Evolutionary conservation across 1,140 invertebrate genomes (phyloP).

Genomic region (Psilanteris sp.): DNA sequence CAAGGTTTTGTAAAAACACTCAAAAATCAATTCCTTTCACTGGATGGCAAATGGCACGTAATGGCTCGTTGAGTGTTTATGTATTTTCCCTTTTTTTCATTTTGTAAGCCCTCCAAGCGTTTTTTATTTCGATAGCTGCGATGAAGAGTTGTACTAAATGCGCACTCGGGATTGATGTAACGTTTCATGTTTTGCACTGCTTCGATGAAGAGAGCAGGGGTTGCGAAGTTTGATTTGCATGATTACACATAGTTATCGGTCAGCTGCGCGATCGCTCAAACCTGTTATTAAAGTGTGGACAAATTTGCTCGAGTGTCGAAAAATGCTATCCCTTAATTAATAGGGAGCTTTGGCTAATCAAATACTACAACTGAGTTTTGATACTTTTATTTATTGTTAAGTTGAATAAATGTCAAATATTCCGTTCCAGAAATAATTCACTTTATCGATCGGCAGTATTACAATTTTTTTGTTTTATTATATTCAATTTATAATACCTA

Average conservation of each 20-base stretch:
- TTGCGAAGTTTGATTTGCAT: slow-evolving; percentile 64
- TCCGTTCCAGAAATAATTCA: no score
- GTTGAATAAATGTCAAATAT: no score
- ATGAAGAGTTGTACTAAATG: slow-evolving; percentile 26
- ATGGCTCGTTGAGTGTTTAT: slow-evolving; percentile 25
- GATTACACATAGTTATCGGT: slow-evolving; percentile 62
- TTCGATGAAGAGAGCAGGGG: slow-evolving; percentile 8
- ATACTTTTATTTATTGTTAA: slow-evolving; percentile 20
- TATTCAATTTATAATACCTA: no score
- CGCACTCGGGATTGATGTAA: slow-evolving; percentile 17
- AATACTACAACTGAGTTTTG: background rate
- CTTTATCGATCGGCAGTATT: no score
- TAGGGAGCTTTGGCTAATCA: slow-evolving; percentile 16
- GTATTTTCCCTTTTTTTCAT: slow-evolving; percentile 9
- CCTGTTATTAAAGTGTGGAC: slow-evolving; percentile 59
- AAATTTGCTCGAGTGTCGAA: slow-evolving; percentile 53
- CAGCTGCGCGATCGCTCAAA: slow-evolving; percentile 57
- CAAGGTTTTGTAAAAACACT: slow-evolving; percentile 42
- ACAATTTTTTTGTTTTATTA: no score
- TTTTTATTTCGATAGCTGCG: slow-evolving; percentile 32
- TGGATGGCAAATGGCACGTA: slow-evolving; percentile 15
- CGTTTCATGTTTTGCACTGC: slow-evolving; percentile 23
- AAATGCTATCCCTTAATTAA: slow-evolving; percentile 47
- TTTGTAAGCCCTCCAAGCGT: slow-evolving; percentile 19
- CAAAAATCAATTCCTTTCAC: slow-evolving; percentile 35